Percentiles rank a stretch among this genome's conserved stretches.
phyloP scores from a whole-genome alignment of 53 echinoderm and acorn worm genomes.

The Echinarachnius parma region DNA sequence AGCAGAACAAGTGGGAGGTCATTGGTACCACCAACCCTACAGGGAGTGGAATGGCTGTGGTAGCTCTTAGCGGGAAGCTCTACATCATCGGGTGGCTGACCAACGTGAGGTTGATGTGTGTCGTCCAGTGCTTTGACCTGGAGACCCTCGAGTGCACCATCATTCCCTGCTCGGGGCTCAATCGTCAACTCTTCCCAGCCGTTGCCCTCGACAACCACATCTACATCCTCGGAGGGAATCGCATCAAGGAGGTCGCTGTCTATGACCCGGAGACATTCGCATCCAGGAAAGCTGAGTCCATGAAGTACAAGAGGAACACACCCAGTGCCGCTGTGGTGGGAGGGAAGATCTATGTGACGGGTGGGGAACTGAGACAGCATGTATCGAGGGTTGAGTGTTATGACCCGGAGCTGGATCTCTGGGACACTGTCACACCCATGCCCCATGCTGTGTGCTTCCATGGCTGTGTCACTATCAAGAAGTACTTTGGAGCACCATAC shows the following conservation, averaged over 20 bases:
- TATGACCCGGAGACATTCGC: slow-evolving; percentile 64
- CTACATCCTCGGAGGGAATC: slow-evolving; percentile 66
- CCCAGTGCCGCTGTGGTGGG: slow-evolving; percentile 70
- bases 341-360: slow-evolving; percentile 65
- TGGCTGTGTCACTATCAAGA: slow-evolving; percentile 68
- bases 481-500: slow-evolving; percentile 77
- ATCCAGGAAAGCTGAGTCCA: slow-evolving; percentile 46
- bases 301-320: slow-evolving; percentile 77
- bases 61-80: slow-evolving; percentile 52
- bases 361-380: slow-evolving; percentile 78
- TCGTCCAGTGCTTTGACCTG: slow-evolving; percentile 73
- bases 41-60: slow-evolving; percentile 43
- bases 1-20: slow-evolving; percentile 38
- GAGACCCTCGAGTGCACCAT: slow-evolving; percentile 62
- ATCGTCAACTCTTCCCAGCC: slow-evolving; percentile 68
- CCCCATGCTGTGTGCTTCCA: slow-evolving; percentile 78
- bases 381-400: slow-evolving; percentile 64
- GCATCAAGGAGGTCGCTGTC: slow-evolving; percentile 74
- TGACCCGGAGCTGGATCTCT: slow-evolving; percentile 58
- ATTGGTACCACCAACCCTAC: slow-evolving; percentile 22
- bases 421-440: slow-evolving; percentile 58
- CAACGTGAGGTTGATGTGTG: slow-evolving; percentile 61
- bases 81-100: slow-evolving; percentile 78
- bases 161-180: slow-evolving; percentile 65
- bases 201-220: slow-evolving; percentile 48